Evolutionary conservation across 2,113 vertebrate genomes (phyloP), one percentile per base, ranked within the genome.

Genomic region (Aegithalos caudatus): DNA sequence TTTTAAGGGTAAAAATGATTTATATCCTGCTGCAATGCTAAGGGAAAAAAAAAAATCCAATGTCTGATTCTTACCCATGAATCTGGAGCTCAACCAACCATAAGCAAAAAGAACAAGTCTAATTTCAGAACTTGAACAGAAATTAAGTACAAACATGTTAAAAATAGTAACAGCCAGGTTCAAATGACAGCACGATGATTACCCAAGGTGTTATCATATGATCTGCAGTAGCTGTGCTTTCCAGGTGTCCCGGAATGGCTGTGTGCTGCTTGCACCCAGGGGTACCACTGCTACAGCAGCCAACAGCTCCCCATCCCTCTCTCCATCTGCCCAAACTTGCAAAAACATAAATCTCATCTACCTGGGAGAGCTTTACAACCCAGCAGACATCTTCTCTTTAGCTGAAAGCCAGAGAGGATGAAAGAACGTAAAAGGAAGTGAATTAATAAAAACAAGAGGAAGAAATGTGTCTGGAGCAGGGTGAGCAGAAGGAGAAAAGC

Each of bases 241-340:
- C 29, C 2, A 86, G 82, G 83, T 27, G 61, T 85, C 94, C 94
- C 27, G 0, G 61, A 78, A 62, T 12, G 45, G 78, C 58, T 86
- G 79, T 4, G 66, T 77, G 64, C 54, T 92, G 33, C 66, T 74
- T 84, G 77, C 66, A 77, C 84, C 83, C 72, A 95, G 67, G 71
- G 82, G 92, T 89, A 90, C 54, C 51, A 14, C 92, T 14, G 12
- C 93, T 82, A 72, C 88, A 35, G 91, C 93, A 88, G 72, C 76
- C 53, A 65, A 73, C 82, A 92, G 83, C 89, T 92, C 90, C 89
- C 88, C 81, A 74, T 57, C 67, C 73, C 82, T 95, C 79, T 80
- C 76, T 93, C 88, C 92, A 91, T 95, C 96, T 85, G 89, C 88
- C 83, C 84, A 78, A 67, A 77, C 92, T 92, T 74, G 48, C 92